phyloP scores from a whole-genome alignment of 2,113 vertebrate genomes.

The Carettochelys insculpta region DNA sequence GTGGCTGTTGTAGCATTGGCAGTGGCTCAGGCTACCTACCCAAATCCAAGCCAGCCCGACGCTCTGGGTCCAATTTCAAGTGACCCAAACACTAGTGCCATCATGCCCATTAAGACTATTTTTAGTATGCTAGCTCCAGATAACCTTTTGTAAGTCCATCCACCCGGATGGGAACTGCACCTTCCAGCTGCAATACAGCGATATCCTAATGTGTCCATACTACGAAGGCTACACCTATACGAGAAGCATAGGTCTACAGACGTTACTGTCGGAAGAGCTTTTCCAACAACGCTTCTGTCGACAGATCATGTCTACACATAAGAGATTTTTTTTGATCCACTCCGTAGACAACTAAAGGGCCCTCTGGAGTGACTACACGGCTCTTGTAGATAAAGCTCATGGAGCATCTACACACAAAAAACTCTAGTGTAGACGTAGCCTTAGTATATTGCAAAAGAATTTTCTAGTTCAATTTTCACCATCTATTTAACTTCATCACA shows the following conservation, averaged over 20 bases:
- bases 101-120: not conserved
- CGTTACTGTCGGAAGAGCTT: no score
- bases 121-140: not conserved
- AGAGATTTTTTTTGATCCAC: no score
- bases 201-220: no score
- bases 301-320: no score
- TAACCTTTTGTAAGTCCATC: not conserved
- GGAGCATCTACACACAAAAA: no score
- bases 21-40: not conserved
- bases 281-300: no score
- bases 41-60: not conserved
- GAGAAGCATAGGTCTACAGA: no score
- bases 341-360: no score
- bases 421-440: fast-evolving
- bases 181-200: not conserved
- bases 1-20: not conserved
- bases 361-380: no score
- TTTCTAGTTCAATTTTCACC: not conserved
- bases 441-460: not conserved
- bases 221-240: no score
- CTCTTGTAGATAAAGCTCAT: no score
- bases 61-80: not conserved
- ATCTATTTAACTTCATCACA: not conserved
- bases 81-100: not conserved
- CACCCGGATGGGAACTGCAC: not conserved